Evolutionary conservation across 2,888 invertebrate species (phyloP), one percentile per base, ranked within the genome.

Genomic region (Dryobotodes eremita): DNA sequence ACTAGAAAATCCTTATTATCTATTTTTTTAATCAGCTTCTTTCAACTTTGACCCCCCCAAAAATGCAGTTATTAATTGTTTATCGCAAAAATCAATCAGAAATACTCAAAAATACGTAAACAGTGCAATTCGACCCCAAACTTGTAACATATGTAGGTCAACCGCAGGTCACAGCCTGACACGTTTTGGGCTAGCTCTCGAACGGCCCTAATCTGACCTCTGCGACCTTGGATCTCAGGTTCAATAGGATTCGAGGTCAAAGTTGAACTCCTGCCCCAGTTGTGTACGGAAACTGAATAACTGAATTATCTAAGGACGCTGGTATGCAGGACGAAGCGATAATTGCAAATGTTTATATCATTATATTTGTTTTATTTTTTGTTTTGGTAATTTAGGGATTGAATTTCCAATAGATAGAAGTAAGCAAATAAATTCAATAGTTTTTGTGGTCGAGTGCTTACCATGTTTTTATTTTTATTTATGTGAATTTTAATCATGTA

Each of bases 181-280:
- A 92, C 92, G 91, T 94, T 95, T 95, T 95, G 93, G 94, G 92
- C 94, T 93, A 93, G 91, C 92, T 92, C 92, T 92, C 90, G 92
- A 92, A 90, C 92, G 90, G 83, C 94, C 94, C 95, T 93, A 93
- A 93, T 92, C 91, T 93, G 94, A 95, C 95, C 95, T 91, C 91
- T 69, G 88, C 86, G 93, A 94, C 95, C 95, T 95, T 95, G 95
- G 88, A 88, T 89, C 90, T 88, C 90, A 91, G 91, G 92, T 91
- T 92, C 91, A 91, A 87, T 86, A 78, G 83, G 72, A 82, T 87
- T 87, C 88, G 92, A 90, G 94, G 94, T 94, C 93, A 92, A 89
- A 92, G 92, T 93, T 91, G 86, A 84, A 86, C 89, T 88, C 79
- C 78, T 85, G 88, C 74, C 85, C 86, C 75, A 89, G 84, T 90